Evolutionary conservation across 2,113 vertebrate genomes (phyloP).

Genomic region (Casuarius casuarius): DNA sequence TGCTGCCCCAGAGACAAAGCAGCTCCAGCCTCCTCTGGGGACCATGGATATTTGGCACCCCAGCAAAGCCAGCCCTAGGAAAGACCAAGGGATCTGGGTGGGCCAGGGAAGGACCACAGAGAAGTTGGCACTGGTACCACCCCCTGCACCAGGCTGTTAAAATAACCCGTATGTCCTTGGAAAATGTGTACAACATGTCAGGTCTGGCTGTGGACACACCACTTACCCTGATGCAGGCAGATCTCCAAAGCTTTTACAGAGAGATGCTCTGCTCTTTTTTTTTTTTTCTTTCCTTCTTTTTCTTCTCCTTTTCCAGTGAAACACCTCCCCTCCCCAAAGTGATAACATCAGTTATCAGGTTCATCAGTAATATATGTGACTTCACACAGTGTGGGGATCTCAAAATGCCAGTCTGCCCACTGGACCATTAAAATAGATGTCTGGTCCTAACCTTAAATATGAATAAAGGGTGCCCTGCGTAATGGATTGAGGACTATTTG

Average conservation of each 20-base stretch:
- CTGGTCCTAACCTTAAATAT: slow-evolving; percentile 27
- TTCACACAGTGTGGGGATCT: not conserved
- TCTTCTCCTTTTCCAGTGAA: not conserved
- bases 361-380: not conserved
- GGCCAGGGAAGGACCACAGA: not conserved
- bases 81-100: not conserved
- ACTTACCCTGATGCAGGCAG: fast-evolving
- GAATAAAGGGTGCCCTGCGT: not conserved
- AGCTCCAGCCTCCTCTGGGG: too few species aligned
- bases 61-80: not conserved
- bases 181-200: not conserved
- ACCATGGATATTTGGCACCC: too few species aligned
- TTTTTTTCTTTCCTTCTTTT: too few species aligned
- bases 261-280: not conserved
- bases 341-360: not conserved
- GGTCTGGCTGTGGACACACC: not conserved
- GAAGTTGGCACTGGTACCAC: too few species aligned
- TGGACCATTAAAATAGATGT: not conserved
- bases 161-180: too few species aligned
- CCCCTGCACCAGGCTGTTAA: too few species aligned
- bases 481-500: not conserved
- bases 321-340: not conserved
- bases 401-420: slow-evolving; percentile 26
- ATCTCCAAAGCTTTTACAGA: not conserved
- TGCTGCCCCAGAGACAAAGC: too few species aligned